These are phyloP conservation scores for Alethe diademata DNA, from an alignment of 2,113 vertebrate genomes.

Conservation along the genomic window DNA sequence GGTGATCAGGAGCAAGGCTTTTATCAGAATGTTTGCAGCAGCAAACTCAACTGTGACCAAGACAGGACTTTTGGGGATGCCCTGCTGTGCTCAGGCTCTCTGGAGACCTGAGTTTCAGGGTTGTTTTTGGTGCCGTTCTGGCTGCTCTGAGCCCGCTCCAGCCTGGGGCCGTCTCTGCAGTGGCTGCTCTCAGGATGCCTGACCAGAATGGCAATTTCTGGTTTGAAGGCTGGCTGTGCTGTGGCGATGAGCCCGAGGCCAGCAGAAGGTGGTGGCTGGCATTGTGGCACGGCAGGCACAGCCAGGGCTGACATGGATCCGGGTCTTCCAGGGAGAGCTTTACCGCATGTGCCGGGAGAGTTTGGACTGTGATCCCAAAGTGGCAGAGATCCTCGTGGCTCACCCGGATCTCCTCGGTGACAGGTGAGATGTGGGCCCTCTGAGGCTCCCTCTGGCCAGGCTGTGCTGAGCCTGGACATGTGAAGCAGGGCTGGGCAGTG, in stretches of 20 bases:
- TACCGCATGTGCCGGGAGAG: constrained; percentile 83
- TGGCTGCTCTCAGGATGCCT: background rate
- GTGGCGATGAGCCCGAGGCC: background rate
- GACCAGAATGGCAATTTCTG: background rate
- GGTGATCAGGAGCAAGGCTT: background rate
- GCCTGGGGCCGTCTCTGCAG: background rate
- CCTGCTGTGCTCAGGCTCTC: background rate
- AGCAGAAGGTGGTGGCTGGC: background rate
- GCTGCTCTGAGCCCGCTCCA: background rate
- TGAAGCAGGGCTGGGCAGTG: background rate
- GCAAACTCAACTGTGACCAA: background rate
- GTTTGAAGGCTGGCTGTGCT: background rate
- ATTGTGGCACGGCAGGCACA: background rate
- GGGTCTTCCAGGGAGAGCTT: constrained; percentile 73
- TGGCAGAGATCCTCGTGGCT: constrained; percentile 55
- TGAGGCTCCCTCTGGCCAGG: background rate
- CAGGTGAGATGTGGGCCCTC: constrained; percentile 60
- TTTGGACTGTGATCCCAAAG: constrained; percentile 71
- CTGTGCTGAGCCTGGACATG: fast-evolving
- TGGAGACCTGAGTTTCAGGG: background rate
- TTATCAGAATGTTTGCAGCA: background rate
- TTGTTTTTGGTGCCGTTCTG: background rate
- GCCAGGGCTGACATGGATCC: background rate
- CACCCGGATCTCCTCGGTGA: constrained; percentile 84
- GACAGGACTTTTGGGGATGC: background rate